Base-by-base conservation (phyloP, 2,113 vertebrate genomes). In the Clarias macrocephalus region DNA sequence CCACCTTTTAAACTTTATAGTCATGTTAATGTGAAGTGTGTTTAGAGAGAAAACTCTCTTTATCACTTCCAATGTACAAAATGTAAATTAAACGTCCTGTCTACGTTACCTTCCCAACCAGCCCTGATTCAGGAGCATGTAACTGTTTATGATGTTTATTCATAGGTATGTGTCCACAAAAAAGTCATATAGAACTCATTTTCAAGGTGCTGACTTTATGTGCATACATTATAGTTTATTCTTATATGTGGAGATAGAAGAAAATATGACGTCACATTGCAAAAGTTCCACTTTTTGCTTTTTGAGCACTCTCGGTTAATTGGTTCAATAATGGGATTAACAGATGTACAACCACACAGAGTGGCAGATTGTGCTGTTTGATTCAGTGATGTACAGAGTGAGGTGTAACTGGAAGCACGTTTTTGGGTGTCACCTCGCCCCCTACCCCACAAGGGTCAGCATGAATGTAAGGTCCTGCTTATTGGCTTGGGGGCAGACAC, bases 401-500 rank as follows among this genome's bases (percentile, higher is more conserved):
- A 73, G 68, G 86, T 65, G 59, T 65, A 75, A 82, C 80, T 86
- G 62, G 54, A 77, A 81, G 62, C 30, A 77, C 79, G 63, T 59
- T 52, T 42, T 25, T 62, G 57, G 30, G 60, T 30, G 54, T n/a
- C 87, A 60, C n/a, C 60, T 80, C n/a, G n/a, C n/a, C 70, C 70
- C 48, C 25, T 54, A 28, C 80, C 83, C 89, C 42, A 82, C 65
- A 93, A 93, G 65, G 89, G 81, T 88, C 33, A 81, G 80, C 81
- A 33, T 88, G 86, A 88, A 87, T 80, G 70, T 85, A 84, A 84
- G 85, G 86, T 85, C 84, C 68, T 25, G 70, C 76, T 81, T 85
- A 68, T 93, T 92, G 95, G 93, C 94, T 94, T 93, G 91, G 93
- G 91, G 92, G 91, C 96, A 97, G 97, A 97, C 95, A 96, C 93